These are phyloP conservation scores for Pelmatolapia mariae DNA, from an alignment of 2,113 vertebrate genomes.

Conservation along the genomic window DNA sequence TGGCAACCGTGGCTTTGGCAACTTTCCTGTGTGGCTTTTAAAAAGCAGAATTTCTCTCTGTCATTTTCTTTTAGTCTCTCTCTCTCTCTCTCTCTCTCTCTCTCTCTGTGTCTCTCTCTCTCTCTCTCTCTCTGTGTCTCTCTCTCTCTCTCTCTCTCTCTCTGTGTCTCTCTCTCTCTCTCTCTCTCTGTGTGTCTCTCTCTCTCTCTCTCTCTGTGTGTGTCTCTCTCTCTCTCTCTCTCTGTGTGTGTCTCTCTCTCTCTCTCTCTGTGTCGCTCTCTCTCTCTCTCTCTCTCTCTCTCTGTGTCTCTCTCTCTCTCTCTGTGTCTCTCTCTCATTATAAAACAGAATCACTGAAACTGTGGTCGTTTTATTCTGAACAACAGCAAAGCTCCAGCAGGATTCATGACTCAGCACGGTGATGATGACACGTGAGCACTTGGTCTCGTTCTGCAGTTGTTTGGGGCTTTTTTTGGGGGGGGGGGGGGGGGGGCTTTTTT, in stretches of 20 bases:
- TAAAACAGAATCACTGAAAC: background rate
- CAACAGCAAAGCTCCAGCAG: background rate
- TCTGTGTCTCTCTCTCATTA: background rate
- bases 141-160: background rate
- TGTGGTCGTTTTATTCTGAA: background rate
- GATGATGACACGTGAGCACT: background rate
- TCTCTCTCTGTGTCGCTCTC: too few relatives aligned
- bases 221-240: background rate
- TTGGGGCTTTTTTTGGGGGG: background rate
- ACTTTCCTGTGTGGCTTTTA: background rate
- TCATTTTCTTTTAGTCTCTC: background rate
- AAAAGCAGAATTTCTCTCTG: background rate
- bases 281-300: too few relatives aligned
- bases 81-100: rapidly evolving
- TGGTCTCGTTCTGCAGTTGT: background rate
- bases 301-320: rapidly evolving
- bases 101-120: background rate
- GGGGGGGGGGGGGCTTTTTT: too few relatives aligned
- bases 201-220: too few relatives aligned
- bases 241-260: too few relatives aligned
- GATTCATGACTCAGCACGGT: background rate
- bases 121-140: background rate
- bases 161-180: background rate
- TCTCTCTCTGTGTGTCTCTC: too few relatives aligned
- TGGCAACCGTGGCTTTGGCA: background rate